phyloP scores from a whole-genome alignment of 1,140 invertebrate species.

The Octopus bimaculoides region DNA sequence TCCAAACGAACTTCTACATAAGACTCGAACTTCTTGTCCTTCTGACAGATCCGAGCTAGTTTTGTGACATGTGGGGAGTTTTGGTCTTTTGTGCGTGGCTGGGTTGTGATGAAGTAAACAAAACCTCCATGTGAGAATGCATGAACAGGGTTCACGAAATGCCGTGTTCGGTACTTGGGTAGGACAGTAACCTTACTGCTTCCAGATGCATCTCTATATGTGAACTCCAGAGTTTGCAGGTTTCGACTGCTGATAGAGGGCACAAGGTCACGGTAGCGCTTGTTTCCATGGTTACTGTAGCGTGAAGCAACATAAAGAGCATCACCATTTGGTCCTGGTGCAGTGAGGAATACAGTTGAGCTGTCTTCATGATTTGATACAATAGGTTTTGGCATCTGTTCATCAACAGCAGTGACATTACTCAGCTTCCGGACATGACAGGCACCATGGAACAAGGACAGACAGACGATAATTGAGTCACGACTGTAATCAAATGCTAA shows the following conservation, averaged over 20 bases:
- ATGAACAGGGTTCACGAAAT: constrained; percentile 84
- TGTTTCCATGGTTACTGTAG: constrained; percentile 62
- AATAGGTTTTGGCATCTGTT: constrained; percentile 82
- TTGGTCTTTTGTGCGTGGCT: constrained; percentile 66
- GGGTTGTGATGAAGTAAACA: constrained; percentile 94
- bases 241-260: constrained; percentile 90
- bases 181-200: constrained; percentile 28
- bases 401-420: constrained; percentile 82
- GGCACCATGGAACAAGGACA: constrained; percentile 81
- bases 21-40: constrained; percentile 94
- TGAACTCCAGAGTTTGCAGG: constrained; percentile 87
- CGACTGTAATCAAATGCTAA: constrained; percentile 89
- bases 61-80: constrained; percentile 75
- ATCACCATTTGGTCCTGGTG: constrained; percentile 81
- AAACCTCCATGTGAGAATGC: constrained; percentile 95
- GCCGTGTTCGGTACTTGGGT: constrained; percentile 24
- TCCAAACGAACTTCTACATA: constrained; percentile 97
- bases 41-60: constrained; percentile 91
- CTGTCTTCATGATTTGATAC: constrained; percentile 91
- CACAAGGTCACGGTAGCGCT: constrained; percentile 69
- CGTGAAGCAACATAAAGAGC: constrained; percentile 95
- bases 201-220: constrained; percentile 68
- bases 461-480: constrained; percentile 86
- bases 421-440: constrained; percentile 83
- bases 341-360: constrained; percentile 94